Evolutionary conservation across 2,113 vertebrate species (phyloP).

Genomic region (Actenoides hombroni): DNA sequence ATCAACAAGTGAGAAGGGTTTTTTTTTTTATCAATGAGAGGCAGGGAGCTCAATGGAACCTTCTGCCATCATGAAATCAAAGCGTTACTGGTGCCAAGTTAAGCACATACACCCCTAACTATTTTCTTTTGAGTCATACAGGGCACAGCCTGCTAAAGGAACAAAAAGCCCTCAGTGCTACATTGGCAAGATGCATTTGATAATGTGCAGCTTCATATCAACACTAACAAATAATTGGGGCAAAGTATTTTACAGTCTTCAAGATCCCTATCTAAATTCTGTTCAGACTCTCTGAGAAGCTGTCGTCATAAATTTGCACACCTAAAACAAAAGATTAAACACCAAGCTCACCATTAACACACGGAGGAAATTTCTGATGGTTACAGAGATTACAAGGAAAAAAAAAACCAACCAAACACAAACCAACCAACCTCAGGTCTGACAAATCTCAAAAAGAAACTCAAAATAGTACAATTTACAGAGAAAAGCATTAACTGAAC

Average conservation of each 20-base stretch:
- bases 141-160: background rate
- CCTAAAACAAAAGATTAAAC: background rate
- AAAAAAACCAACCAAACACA: background rate
- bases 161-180: conserved; percentile 24
- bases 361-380: background rate
- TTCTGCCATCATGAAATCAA: background rate
- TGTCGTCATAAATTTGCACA: background rate
- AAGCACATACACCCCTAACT: background rate
- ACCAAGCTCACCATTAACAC: background rate
- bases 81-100: background rate
- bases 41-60: background rate
- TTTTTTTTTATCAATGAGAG: background rate
- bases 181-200: background rate
- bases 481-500: background rate
- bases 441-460: background rate
- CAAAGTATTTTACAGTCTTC: background rate
- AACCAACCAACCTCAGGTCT: background rate
- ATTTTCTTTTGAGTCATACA: background rate
- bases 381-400: background rate
- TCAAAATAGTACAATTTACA: background rate
- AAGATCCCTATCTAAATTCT: background rate
- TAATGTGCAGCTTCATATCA: background rate
- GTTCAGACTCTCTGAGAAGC: background rate
- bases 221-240: background rate
- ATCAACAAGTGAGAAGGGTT: background rate